Evolutionary conservation across 2,797 vertebrate species (phyloP), one percentile per base, ranked within the genome.

Genomic region (Nannoperca australis): DNA sequence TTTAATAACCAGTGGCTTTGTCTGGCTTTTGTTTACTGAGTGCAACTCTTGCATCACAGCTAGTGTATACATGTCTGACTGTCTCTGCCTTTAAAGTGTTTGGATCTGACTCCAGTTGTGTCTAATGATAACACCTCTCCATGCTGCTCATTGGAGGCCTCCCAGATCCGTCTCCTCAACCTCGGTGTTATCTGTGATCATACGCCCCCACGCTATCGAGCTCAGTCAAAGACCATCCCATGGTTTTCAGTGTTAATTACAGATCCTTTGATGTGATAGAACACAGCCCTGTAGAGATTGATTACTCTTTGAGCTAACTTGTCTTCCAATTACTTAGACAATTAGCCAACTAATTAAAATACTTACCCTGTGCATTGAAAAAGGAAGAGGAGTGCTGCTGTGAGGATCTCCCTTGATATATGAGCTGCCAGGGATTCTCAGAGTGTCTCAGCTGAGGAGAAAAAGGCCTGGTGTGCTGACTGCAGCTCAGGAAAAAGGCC

Each of bases 341-440:
- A 99, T 99, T 99, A 99, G 97, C 97, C 96, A 96, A 97, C 97
- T 99, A 98, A 99, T 99, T 99, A 99, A 99, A 99, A 99, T 98
- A 99, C 97, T 99, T 98, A 98, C 96, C 97, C 97, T 96, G 95
- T 92, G 96, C 96, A 96, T 97, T 96, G 97, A 96, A 97, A 98
- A 96, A 96, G 96, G 96, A 96, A 95, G 93, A 95, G 96, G 95
- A 96, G 94, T 73, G 93, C 89, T 79, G 88, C 93, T 94, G 93
- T 89, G 95, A 95, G 96, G 89, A 85, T 94, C 90, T 96, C 94
- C 95, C 91, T 94, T 95, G 95, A 96, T 95, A 95, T 94, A 97
- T 96, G 90, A 96, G 96, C 97, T 97, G 97, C 95, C 94, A 96
- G 95, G 92, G 95, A 95, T 94, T 93, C 91, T 91, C 92, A 77